Evolutionary conservation across 2,797 vertebrate genomes (phyloP).

Genomic region (Falco biarmicus): DNA sequence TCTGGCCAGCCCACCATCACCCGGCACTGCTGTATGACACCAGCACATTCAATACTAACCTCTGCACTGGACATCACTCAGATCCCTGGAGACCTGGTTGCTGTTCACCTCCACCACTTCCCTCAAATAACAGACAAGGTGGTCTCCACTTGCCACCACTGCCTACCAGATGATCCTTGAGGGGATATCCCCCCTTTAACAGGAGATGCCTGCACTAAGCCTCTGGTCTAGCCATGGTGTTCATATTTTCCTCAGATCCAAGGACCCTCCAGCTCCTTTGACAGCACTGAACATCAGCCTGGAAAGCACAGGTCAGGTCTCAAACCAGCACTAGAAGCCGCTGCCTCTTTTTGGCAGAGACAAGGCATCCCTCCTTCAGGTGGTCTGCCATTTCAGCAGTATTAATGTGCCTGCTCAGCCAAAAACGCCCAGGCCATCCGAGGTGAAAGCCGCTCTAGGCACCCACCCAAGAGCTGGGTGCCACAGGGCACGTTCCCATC

Average conservation of each 20-base stretch:
- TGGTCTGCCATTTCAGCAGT: neutral
- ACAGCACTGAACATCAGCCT: neutral
- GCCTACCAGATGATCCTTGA: neutral
- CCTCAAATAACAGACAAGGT: too few relatives aligned
- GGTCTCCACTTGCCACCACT: too few relatives aligned
- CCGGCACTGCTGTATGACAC: fast-evolving
- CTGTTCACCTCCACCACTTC: neutral
- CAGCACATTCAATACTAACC: neutral
- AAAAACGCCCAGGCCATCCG: neutral
- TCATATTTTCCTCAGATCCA: fast-evolving
- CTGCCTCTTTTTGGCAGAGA: too few relatives aligned
- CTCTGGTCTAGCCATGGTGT: fast-evolving
- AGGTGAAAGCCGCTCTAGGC: neutral
- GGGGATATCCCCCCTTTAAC: neutral
- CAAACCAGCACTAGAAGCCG: too few relatives aligned
- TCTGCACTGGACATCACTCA: too few relatives aligned
- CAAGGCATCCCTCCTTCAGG: neutral
- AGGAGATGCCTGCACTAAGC: neutral
- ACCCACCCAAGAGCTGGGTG: neutral
- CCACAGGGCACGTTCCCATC: too few relatives aligned
- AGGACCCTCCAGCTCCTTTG: neutral
- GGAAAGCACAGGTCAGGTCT: too few relatives aligned
- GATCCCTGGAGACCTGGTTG: neutral
- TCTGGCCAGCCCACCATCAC: neutral
- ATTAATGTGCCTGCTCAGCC: neutral